phyloP scores from a whole-genome alignment of 2,888 invertebrate species.

The Mythimna impura region DNA sequence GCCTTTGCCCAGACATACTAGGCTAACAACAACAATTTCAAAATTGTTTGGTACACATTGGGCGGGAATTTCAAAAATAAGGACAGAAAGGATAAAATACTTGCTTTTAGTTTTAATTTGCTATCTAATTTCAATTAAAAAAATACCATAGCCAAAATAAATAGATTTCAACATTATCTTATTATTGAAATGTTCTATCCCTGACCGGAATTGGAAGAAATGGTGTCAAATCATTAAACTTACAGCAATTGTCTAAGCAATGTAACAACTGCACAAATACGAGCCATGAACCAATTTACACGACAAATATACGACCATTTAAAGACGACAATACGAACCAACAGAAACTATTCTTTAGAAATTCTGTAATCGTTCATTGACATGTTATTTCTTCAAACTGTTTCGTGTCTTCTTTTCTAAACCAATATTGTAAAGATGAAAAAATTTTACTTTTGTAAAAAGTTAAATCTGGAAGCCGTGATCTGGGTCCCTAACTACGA shows the following conservation, averaged over 20 bases:
- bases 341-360: slow-evolving; percentile 52
- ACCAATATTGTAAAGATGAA: not conserved
- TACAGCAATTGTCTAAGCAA: slow-evolving; percentile 77
- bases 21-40: too few relatives aligned
- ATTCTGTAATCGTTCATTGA: slow-evolving; percentile 43
- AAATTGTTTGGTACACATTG: not conserved
- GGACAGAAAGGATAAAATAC: not conserved
- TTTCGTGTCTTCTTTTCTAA: not conserved
- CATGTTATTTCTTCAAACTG: slow-evolving; percentile 19
- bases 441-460: not conserved
- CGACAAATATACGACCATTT: slow-evolving; percentile 77
- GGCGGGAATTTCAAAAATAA: not conserved
- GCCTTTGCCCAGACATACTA: too few relatives aligned
- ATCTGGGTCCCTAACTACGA: too few relatives aligned
- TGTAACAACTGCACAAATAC: slow-evolving; percentile 82
- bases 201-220: slow-evolving; percentile 80
- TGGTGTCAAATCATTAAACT: slow-evolving; percentile 80
- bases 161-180: slow-evolving; percentile 63
- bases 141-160: slow-evolving; percentile 9
- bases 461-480: not conserved
- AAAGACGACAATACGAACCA: slow-evolving; percentile 61
- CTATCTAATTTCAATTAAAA: slow-evolving; percentile 12
- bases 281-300: slow-evolving; percentile 84
- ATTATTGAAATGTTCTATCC: slow-evolving; percentile 72
- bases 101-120: not conserved